Base-by-base conservation (phyloP, 30 jellyfish, hydroid and myxozoan species). In the Cassiopea andromeda region DNA sequence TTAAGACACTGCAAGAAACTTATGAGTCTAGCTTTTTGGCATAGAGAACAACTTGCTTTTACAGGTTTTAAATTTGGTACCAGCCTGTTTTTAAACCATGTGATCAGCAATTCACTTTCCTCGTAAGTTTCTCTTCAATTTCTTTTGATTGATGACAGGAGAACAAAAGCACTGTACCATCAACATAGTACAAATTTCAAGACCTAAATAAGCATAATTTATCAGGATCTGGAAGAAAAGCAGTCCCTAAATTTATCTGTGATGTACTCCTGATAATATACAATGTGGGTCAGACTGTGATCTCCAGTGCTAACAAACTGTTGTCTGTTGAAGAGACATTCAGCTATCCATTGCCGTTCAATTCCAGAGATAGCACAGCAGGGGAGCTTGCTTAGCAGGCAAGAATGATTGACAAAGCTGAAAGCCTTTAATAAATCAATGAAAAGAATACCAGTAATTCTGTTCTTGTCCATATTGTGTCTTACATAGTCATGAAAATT, bases 161-260 rank as follows among this genome's bases (percentile, higher is more conserved):
- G 86, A 43, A 81, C 54, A 64, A 66, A 59, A 81, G 82, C 90
- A 85, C 93, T 69, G 89, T 67, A 71, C 71, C 89, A 85, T 85
- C 87, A 85, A 43, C 90, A 85, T 69, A 45, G 75, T 85, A 79
- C 93, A 84, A 27, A 49, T 85, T 43, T 69, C 90, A 85, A 85
- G 90, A 70, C 90, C 43, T 49, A 18, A 81, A 73, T 85, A 76
- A 45, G 89, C 93, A 73, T 85, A 90, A 67, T 85, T 85, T 18
- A 85, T 76, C 75, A 85, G 90, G 44, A 85, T 3, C 18, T 70
- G 75, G 75, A 85, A 85, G 69, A 70, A 90, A 6, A 85, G 88
- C 18, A 90, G 90, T 47, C 90, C 93, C 81, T 70, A 61, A 46
- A 85, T 76, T n/a, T 90, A 85, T 45, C 93, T 79, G 54, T 73